These are phyloP conservation scores for Venturia canescens DNA, from an alignment of 1,140 invertebrate species.

Conservation along the genomic window DNA sequence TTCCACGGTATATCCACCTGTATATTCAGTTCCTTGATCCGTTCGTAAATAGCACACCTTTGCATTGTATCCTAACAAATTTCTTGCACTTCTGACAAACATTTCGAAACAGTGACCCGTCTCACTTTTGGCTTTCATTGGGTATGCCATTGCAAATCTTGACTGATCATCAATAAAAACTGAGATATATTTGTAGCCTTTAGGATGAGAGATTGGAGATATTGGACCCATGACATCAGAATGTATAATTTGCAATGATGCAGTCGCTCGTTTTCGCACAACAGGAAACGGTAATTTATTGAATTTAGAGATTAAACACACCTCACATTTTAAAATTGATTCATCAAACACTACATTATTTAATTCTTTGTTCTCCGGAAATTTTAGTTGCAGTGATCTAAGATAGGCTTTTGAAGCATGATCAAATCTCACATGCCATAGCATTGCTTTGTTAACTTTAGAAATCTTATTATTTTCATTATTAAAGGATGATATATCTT, in stretches of 20 bases:
- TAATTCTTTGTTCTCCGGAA: slow-evolving; percentile 48
- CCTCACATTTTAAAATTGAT: slow-evolving; percentile 42
- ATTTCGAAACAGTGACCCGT: slow-evolving; percentile 24
- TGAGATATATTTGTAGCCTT: slow-evolving; percentile 39
- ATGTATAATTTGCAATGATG: slow-evolving; percentile 35
- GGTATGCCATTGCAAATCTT: slow-evolving; percentile 42
- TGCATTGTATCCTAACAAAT: slow-evolving; percentile 34
- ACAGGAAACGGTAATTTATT: slow-evolving; percentile 40
- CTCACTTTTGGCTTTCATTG: slow-evolving; percentile 39
- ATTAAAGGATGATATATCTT: background rate
- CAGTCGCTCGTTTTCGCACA: slow-evolving; percentile 26
- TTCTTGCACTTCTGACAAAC: slow-evolving; percentile 37
- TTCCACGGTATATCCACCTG: slow-evolving; percentile 40
- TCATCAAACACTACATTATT: slow-evolving; percentile 44
- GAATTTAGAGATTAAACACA: slow-evolving; percentile 37
- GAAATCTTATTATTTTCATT: slow-evolving; percentile 39
- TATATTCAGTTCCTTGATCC: slow-evolving; percentile 45
- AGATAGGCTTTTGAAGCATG: slow-evolving; percentile 52
- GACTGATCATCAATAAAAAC: slow-evolving; percentile 47
- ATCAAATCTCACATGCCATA: slow-evolving; percentile 55
- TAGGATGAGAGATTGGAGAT: slow-evolving; percentile 39
- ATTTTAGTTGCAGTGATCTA: slow-evolving; percentile 45
- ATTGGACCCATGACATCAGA: slow-evolving; percentile 42
- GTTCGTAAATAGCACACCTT: slow-evolving; percentile 43
- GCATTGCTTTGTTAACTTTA: slow-evolving; percentile 46